Conservation (phyloP, 30 jellyfish, hydroid and myxozoan genomes). For the Mastigias papua region DNA sequence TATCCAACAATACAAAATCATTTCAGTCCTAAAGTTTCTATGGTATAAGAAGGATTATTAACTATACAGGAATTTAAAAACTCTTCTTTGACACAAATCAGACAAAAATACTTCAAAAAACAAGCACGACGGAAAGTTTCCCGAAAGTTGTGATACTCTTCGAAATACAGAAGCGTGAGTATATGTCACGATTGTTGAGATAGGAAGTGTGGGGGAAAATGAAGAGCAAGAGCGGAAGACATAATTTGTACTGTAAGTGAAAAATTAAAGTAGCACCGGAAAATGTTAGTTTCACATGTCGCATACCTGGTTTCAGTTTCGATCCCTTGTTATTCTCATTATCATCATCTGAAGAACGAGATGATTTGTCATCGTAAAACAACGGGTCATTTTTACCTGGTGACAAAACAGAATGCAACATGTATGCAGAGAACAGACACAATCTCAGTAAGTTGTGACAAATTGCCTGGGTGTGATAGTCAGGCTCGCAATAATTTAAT, state of each 20-base stretch:
- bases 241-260: neutral
- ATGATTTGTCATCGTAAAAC: slow-evolving; percentile 43
- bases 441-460: neutral
- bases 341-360: slow-evolving; percentile 57
- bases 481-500: too few species aligned
- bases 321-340: slow-evolving; percentile 26
- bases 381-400: slow-evolving; percentile 60
- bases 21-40: too few species aligned
- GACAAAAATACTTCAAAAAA: too few species aligned
- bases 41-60: too few species aligned
- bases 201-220: too few species aligned
- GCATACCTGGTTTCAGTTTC: slow-evolving; percentile 57
- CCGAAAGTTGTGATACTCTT: too few species aligned
- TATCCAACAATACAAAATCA: too few species aligned
- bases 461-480: neutral
- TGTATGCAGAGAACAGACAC: neutral
- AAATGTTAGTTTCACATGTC: neutral
- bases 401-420: neutral
- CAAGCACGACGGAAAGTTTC: too few species aligned
- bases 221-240: neutral
- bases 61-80: too few species aligned
- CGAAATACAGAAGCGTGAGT: too few species aligned
- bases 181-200: too few species aligned
- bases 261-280: neutral
- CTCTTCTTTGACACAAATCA: too few species aligned